Conservation (phyloP, 2,888 invertebrate species). For the Tenthredo amoena region DNA sequence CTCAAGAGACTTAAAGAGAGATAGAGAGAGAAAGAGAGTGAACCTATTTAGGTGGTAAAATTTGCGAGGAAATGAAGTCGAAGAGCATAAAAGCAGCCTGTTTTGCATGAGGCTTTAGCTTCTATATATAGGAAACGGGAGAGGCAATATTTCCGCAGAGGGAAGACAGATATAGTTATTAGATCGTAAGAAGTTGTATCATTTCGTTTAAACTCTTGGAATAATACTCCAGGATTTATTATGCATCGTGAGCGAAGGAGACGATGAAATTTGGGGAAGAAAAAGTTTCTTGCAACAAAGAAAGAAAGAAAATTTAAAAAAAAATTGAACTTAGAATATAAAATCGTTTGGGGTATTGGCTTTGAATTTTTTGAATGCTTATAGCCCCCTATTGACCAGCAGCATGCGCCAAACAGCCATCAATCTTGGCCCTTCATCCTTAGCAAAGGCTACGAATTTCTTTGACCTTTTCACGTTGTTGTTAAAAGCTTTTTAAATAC, state of each 20-base stretch:
- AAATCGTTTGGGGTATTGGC: not conserved
- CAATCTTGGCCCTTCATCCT: constrained; percentile 11
- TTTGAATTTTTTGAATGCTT: not conserved
- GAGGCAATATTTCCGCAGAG: not conserved
- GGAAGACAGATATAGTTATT: not conserved
- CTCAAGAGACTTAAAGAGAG: not conserved
- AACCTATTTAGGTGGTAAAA: not conserved
- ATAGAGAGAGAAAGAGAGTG: not conserved
- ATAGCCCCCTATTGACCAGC: not conserved
- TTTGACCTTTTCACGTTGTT: not conserved
- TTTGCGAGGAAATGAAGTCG: not conserved
- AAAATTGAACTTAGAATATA: not conserved
- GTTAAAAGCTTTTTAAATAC: not conserved
- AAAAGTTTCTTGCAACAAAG: not conserved
- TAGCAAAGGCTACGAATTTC: not conserved
- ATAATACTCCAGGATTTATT: not conserved
- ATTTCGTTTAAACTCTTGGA: not conserved
- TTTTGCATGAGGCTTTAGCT: not conserved
- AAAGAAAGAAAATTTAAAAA: not conserved
- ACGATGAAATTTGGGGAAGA: not conserved
- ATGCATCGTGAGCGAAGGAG: not conserved
- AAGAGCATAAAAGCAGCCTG: not conserved
- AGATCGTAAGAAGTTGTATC: not conserved
- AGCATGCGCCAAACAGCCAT: not conserved
- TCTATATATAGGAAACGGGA: not conserved